A percentile compares a stretch with the other conserved stretches of the same genome.
phyloP scores from a whole-genome alignment of 2,888 invertebrate genomes.

The Andrena dorsata region DNA sequence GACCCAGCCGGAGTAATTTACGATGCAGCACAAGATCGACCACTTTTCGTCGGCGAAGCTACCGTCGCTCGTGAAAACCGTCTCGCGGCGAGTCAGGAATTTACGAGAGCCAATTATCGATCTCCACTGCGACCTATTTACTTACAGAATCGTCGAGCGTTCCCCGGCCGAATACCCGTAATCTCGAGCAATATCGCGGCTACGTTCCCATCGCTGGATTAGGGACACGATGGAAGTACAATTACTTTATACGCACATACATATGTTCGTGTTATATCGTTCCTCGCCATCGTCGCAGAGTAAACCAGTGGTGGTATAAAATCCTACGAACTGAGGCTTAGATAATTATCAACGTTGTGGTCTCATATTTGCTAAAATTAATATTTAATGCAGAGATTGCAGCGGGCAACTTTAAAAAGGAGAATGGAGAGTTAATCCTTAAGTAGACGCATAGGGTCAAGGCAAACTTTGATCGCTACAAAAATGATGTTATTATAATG shows the following conservation, averaged over 20 bases:
- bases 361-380: too few species aligned
- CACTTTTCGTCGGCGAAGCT: slow-evolving; percentile 41
- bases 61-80: slow-evolving; percentile 12
- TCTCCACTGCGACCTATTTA: slow-evolving; percentile 46
- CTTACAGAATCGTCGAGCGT: slow-evolving; percentile 1
- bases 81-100: slow-evolving; percentile 20
- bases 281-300: not conserved
- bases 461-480: too few species aligned
- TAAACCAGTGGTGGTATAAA: too few species aligned
- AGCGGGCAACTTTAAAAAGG: too few species aligned
- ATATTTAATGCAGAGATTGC: too few species aligned
- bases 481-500: too few species aligned
- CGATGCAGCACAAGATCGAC: slow-evolving; percentile 43
- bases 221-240: slow-evolving; percentile 1
- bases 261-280: not conserved
- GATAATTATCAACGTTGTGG: too few species aligned
- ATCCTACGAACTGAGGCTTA: too few species aligned
- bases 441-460: too few species aligned
- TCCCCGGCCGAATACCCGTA: slow-evolving; percentile 12
- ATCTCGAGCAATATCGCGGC: slow-evolving; percentile 13
- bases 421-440: too few species aligned
- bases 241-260: not conserved
- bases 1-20: slow-evolving; percentile 68
- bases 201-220: not conserved
- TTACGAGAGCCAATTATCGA: slow-evolving; percentile 56